A percentile compares a stretch with the other conserved stretches of the same genome.
phyloP scores from a whole-genome alignment of 2,113 vertebrate species.

The Malurus alboscapulatus region DNA sequence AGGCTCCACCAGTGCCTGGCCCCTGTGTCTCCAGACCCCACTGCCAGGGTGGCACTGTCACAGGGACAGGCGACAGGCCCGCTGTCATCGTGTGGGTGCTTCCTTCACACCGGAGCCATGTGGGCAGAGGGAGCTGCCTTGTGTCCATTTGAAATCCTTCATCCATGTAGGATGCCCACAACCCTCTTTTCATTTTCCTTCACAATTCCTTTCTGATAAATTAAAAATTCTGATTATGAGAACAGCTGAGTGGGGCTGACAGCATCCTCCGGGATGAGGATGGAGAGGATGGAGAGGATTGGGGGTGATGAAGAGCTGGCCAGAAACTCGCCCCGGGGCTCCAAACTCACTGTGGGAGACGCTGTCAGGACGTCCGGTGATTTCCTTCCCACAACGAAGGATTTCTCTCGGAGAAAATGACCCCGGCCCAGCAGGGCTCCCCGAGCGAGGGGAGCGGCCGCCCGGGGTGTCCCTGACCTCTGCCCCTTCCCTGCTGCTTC shows the following conservation, averaged over 20 bases:
- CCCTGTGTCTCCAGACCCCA: background rate
- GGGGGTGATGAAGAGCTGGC: background rate
- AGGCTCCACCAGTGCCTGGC: background rate
- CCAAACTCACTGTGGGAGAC: background rate
- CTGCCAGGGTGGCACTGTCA: background rate
- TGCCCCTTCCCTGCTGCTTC: conserved; percentile 59
- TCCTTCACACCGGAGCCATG: fast-evolving
- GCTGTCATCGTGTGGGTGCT: background rate
- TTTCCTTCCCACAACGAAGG: conserved; percentile 15
- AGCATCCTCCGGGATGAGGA: fast-evolving
- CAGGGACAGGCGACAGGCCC: background rate
- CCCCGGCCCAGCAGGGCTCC: background rate
- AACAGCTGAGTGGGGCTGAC: fast-evolving
- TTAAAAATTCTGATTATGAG: background rate
- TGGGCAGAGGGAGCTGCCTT: background rate
- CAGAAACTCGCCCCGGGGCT: background rate
- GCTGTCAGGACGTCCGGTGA: background rate
- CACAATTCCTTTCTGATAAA: background rate
- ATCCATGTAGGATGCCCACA: fast-evolving
- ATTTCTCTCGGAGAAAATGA: background rate
- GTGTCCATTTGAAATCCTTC: background rate
- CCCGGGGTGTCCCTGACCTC: conserved; percentile 75
- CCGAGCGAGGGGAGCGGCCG: background rate
- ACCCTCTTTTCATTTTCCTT: background rate
- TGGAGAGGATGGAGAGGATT: background rate